Percentiles rank a stretch among this genome's conserved stretches.
These are phyloP conservation scores for Neodiprion virginianus DNA, from an alignment of 1,140 invertebrate genomes.

Conservation along the genomic window DNA sequence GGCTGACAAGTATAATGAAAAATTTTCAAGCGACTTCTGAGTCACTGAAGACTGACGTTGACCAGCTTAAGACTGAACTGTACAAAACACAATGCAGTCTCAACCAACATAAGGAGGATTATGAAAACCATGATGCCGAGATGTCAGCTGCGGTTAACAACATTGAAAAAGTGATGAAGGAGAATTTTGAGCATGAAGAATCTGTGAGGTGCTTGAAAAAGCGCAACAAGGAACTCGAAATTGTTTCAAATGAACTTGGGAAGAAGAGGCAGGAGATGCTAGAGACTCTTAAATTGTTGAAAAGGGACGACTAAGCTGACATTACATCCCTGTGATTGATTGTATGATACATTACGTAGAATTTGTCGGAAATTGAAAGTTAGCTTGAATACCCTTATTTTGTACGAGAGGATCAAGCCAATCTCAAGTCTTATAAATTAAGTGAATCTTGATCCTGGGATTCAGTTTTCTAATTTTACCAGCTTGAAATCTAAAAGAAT, in stretches of 20 bases:
- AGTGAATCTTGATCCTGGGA: too few species aligned
- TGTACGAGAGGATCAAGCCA: too few species aligned
- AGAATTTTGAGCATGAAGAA: not conserved
- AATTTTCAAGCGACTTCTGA: not conserved
- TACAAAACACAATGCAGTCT: not conserved
- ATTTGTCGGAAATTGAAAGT: too few species aligned
- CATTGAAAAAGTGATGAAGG: not conserved
- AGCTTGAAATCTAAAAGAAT: too few species aligned
- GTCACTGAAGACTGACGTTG: not conserved
- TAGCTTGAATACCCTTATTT: too few species aligned
- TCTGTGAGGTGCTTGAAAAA: not conserved
- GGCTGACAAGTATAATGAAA: not conserved
- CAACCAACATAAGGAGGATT: not conserved
- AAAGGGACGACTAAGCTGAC: not conserved
- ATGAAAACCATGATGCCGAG: not conserved
- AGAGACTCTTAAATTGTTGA: not conserved
- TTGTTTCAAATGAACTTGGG: not conserved
- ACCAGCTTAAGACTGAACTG: not conserved
- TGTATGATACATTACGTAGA: too few species aligned
- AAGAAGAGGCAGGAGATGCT: not conserved
- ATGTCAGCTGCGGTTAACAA: not conserved
- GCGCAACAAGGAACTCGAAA: not conserved
- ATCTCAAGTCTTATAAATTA: too few species aligned
- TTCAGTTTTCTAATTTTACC: too few species aligned
- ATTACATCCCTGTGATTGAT: too few species aligned